Percentiles rank a stretch among this genome's conserved stretches.
Evolutionary conservation across 2,888 invertebrate species (phyloP).

Genomic region (Saturnia japonica): DNA sequence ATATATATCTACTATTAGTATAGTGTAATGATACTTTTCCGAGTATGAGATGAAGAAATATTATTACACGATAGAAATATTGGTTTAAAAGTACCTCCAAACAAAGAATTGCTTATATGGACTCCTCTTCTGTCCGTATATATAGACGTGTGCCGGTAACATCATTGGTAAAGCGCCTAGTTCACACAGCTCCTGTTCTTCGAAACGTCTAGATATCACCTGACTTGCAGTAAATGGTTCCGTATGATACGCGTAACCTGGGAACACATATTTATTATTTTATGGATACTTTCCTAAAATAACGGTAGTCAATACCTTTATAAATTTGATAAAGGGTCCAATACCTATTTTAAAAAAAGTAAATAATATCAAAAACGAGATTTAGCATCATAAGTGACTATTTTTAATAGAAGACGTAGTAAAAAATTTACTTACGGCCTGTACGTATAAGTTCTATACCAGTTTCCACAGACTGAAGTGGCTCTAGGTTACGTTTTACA

Average conservation of each 20-base stretch:
- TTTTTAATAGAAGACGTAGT: no score
- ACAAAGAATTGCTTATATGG: slow-evolving; percentile 70
- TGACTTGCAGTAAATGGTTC: slow-evolving; percentile 77
- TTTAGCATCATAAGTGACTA: no score
- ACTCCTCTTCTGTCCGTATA: slow-evolving; percentile 65
- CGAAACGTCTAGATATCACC: slow-evolving; percentile 62
- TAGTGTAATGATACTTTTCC: no score
- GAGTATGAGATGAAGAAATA: not conserved
- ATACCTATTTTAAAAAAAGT: no score
- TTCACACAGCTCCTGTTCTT: slow-evolving; percentile 72
- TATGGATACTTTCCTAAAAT: no score
- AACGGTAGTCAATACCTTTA: no score
- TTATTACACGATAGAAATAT: not conserved
- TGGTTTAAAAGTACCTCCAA: slow-evolving; percentile 57
- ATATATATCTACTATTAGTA: no score
- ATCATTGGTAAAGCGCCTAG: slow-evolving; percentile 70
- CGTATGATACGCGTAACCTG: slow-evolving; percentile 77
- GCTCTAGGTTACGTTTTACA: slow-evolving; percentile 46
- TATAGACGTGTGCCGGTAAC: slow-evolving; percentile 59
- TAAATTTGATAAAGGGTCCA: no score
- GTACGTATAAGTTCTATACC: slow-evolving; percentile 60
- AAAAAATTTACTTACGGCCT: slow-evolving; percentile 47
- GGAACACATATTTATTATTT: slow-evolving; percentile 5
- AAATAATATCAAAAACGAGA: no score
- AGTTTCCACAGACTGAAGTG: slow-evolving; percentile 48